Evolutionary conservation across 2,888 invertebrate species (phyloP).

Genomic region (Pyrgus malvae): DNA sequence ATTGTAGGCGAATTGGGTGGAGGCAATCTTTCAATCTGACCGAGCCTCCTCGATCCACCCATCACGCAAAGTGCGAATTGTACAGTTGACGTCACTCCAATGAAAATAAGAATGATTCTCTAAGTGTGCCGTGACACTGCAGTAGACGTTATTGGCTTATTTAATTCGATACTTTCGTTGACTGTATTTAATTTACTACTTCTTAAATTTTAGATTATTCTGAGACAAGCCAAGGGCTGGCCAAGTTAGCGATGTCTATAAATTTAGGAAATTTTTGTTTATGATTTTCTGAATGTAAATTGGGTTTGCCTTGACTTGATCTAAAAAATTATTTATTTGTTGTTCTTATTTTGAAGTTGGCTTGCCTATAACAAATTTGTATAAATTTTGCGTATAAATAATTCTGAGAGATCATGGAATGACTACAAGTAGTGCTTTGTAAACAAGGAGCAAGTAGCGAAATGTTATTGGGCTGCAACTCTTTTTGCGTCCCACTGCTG

Average conservation of each 20-base stretch:
- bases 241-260: not conserved
- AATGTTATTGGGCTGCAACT: too few relatives aligned
- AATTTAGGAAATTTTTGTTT: not conserved
- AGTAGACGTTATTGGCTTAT: not conserved
- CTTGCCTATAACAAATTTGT: not conserved
- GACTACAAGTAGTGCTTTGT: too few relatives aligned
- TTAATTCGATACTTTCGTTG: too few relatives aligned
- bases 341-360: not conserved
- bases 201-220: too few relatives aligned
- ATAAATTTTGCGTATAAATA: too few relatives aligned
- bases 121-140: not conserved
- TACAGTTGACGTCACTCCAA: constrained; percentile 47
- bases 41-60: constrained; percentile 37
- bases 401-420: too few relatives aligned
- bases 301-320: not conserved
- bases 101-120: constrained; percentile 50
- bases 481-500: too few relatives aligned
- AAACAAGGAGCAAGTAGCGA: too few relatives aligned
- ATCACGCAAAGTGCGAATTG: constrained; percentile 19
- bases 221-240: not conserved
- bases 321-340: not conserved
- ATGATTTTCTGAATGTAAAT: not conserved
- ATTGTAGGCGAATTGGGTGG: constrained; percentile 22
- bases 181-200: too few relatives aligned
- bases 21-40: constrained; percentile 47